Percentiles rank a stretch among this genome's conserved stretches.
phyloP scores from a whole-genome alignment of 2,888 invertebrate genomes.

The Drosophila flavopinicola region DNA sequence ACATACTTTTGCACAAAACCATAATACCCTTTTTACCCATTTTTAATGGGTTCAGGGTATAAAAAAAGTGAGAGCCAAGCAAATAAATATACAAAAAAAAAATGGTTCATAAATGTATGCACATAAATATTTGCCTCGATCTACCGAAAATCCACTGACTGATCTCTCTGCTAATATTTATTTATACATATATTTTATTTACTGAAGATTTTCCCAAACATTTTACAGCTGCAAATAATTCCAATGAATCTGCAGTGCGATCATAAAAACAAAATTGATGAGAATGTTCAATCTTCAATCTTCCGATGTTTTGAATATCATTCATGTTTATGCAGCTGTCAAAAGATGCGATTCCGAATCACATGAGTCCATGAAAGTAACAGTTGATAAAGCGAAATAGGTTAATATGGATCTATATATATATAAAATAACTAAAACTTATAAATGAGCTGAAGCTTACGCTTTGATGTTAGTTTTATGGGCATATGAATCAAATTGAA shows the following conservation, averaged over 20 bases:
- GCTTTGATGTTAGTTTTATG: no score
- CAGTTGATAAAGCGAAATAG: slow-evolving; percentile 8
- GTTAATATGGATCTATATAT: background rate
- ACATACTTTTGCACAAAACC: no score
- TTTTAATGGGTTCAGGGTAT: no score
- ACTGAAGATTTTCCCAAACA: slow-evolving; percentile 22
- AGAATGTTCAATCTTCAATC: slow-evolving; percentile 26
- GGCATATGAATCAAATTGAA: background rate
- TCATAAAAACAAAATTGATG: slow-evolving; percentile 38
- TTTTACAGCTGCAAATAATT: slow-evolving; percentile 32
- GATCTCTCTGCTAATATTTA: slow-evolving; percentile 43
- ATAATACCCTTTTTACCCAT: no score
- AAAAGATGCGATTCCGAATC: slow-evolving; percentile 18
- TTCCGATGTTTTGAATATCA: no score
- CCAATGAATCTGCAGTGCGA: slow-evolving; percentile 32
- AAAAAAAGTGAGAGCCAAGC: slow-evolving; percentile 3
- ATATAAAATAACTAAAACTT: background rate
- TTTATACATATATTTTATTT: slow-evolving; percentile 46
- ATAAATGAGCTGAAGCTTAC: background rate
- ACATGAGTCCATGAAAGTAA: background rate
- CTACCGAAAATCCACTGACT: slow-evolving; percentile 25
- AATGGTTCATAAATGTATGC: slow-evolving; percentile 63
- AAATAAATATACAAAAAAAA: slow-evolving; percentile 57
- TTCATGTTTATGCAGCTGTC: slow-evolving; percentile 54
- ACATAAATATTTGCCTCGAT: slow-evolving; percentile 49